phyloP scores from a whole-genome alignment of 2,797 vertebrate species.

The Cossypha heuglini region DNA sequence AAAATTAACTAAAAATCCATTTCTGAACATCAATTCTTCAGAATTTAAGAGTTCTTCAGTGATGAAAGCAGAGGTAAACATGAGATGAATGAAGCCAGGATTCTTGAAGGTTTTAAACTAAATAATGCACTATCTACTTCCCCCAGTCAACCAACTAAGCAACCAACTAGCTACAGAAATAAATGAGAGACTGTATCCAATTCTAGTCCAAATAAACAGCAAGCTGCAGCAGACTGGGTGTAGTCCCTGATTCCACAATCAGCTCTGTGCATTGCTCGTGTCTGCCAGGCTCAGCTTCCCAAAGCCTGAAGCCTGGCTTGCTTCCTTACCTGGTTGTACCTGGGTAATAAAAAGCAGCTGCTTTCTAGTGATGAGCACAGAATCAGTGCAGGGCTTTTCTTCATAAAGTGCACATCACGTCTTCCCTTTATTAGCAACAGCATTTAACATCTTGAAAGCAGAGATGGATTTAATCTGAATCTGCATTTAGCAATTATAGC shows the following conservation, averaged over 20 bases:
- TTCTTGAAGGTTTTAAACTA: not conserved
- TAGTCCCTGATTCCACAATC: not conserved
- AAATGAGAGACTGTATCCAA: not conserved
- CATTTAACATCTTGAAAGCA: not conserved
- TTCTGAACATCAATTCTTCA: not conserved
- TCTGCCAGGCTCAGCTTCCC: not conserved
- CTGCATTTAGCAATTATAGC: not conserved
- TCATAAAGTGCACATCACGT: fast-evolving
- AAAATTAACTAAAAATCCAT: not conserved
- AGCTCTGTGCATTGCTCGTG: fast-evolving
- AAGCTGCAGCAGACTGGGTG: not conserved
- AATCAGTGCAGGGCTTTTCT: not conserved
- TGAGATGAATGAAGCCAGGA: not conserved
- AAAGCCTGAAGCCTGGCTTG: not conserved
- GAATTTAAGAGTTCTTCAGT: not conserved
- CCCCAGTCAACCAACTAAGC: not conserved
- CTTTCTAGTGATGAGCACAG: not conserved
- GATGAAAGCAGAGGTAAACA: not conserved
- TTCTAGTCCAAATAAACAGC: not conserved
- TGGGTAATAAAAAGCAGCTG: not conserved
- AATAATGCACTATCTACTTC: not conserved
- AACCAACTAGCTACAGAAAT: not conserved
- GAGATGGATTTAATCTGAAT: not conserved
- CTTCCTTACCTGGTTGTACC: not conserved
- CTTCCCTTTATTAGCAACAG: not conserved